phyloP scores from a whole-genome alignment of 2,113 vertebrate genomes.

The Meleagris gallopavo region DNA sequence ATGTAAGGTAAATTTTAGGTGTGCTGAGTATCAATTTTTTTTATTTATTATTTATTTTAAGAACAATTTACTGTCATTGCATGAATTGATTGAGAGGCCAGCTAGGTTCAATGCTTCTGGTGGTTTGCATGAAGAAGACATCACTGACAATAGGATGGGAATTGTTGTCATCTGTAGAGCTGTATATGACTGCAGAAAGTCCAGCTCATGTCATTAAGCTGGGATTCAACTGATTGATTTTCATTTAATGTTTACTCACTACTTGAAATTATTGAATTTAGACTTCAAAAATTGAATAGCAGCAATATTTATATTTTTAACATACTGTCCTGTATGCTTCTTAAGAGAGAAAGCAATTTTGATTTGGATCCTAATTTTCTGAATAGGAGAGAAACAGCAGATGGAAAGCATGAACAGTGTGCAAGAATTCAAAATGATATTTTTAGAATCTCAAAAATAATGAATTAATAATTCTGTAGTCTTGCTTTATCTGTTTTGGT shows the following conservation, averaged over 20 bases:
- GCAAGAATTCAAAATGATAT: not conserved
- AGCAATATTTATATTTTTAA: not conserved
- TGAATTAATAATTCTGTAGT: not conserved
- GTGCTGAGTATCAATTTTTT: not conserved
- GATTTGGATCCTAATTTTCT: not conserved
- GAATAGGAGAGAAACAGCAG: not conserved
- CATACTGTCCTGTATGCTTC: not conserved
- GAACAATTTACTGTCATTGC: not conserved
- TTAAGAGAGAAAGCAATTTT: not conserved
- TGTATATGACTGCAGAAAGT: not conserved
- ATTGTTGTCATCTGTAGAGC: not conserved
- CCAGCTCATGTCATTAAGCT: not conserved
- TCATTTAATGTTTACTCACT: not conserved
- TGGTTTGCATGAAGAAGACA: not conserved
- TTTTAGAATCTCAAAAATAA: not conserved
- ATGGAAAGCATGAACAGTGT: not conserved
- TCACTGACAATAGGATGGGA: not conserved
- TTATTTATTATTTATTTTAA: not conserved
- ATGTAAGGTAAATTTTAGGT: not conserved
- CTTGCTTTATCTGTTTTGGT: not conserved
- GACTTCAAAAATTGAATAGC: not conserved
- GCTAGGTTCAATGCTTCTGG: not conserved
- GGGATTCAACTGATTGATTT: not conserved
- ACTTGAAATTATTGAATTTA: not conserved
- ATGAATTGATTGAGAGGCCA: not conserved